phyloP scores from a whole-genome alignment of 1,140 invertebrate species.

The Sarcophaga peregrina region DNA sequence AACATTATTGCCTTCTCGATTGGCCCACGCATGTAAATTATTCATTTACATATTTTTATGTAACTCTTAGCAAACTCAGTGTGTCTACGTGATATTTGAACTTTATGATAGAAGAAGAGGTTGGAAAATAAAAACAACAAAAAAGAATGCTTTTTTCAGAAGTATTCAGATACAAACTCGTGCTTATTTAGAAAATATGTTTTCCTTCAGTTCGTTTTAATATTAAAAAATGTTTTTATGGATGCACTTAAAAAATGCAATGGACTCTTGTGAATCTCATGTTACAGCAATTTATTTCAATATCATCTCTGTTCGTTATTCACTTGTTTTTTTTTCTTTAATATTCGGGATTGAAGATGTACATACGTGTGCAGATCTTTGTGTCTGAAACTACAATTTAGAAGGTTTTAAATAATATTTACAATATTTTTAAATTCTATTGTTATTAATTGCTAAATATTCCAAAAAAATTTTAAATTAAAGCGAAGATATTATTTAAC shows the following conservation, averaged over 20 bases:
- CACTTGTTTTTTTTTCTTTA: neutral
- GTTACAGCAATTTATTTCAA: constrained; percentile 3
- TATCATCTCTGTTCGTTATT: neutral
- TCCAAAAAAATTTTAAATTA: no score
- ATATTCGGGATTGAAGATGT: no score
- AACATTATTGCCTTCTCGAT: neutral
- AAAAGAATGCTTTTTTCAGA: neutral
- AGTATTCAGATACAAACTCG: neutral
- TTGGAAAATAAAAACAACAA: no score
- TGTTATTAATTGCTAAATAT: no score
- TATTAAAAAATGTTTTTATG: neutral
- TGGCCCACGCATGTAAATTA: neutral
- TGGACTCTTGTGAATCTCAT: neutral
- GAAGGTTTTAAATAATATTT: no score
- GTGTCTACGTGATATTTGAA: constrained; percentile 10
- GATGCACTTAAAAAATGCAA: neutral
- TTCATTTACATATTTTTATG: neutral
- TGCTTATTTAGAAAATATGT: constrained; percentile 2
- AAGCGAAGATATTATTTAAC: no score
- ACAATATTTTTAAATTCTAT: no score
- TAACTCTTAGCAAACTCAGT: neutral
- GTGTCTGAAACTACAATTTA: no score
- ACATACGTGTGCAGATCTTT: no score
- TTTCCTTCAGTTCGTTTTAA: neutral
- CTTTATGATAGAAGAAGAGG: neutral